phyloP scores from a whole-genome alignment of 2,888 invertebrate species.

The Cabera pusaria region DNA sequence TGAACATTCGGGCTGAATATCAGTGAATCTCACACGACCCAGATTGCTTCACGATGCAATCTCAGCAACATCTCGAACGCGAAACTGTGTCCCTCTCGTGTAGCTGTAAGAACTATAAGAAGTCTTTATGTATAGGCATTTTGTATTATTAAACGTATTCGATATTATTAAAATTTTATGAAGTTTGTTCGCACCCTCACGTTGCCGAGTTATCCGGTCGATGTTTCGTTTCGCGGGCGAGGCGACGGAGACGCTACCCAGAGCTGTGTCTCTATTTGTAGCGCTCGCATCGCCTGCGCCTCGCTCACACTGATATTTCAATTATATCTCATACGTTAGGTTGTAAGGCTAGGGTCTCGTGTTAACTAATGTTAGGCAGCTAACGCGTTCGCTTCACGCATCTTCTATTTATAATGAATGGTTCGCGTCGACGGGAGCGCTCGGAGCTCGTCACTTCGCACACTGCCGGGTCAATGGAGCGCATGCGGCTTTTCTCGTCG shows the following conservation, averaged over 20 bases:
- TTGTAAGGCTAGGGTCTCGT: slow-evolving; percentile 73
- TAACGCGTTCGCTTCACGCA: slow-evolving; percentile 73
- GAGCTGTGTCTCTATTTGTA: too few species aligned
- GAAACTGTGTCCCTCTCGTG: slow-evolving; percentile 33
- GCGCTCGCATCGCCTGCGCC: too few species aligned
- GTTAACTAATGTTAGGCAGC: slow-evolving; percentile 78
- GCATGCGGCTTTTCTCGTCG: slow-evolving; percentile 30
- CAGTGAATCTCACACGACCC: slow-evolving; percentile 10
- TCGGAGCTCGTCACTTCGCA: slow-evolving; percentile 16
- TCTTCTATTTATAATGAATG: slow-evolving; percentile 31
- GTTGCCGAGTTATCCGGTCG: slow-evolving; percentile 20
- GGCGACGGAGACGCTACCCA: slow-evolving; percentile 21
- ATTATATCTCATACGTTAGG: slow-evolving; percentile 65
- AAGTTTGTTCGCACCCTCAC: slow-evolving; percentile 32
- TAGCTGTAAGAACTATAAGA: slow-evolving; percentile 33
- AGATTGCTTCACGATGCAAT: slow-evolving; percentile 19
- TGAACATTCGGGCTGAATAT: background rate
- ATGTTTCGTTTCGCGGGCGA: slow-evolving; percentile 16
- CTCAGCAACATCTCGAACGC: slow-evolving; percentile 28
- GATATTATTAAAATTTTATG: slow-evolving; percentile 28
- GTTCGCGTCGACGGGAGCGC: slow-evolving; percentile 19
- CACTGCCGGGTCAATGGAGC: slow-evolving; percentile 52
- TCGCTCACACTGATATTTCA: slow-evolving; percentile 35
- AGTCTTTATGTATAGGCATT: slow-evolving; percentile 33
- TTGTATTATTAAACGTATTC: slow-evolving; percentile 32